phyloP scores from a whole-genome alignment of 1,140 invertebrate species.

The Araneus ventricosus region DNA sequence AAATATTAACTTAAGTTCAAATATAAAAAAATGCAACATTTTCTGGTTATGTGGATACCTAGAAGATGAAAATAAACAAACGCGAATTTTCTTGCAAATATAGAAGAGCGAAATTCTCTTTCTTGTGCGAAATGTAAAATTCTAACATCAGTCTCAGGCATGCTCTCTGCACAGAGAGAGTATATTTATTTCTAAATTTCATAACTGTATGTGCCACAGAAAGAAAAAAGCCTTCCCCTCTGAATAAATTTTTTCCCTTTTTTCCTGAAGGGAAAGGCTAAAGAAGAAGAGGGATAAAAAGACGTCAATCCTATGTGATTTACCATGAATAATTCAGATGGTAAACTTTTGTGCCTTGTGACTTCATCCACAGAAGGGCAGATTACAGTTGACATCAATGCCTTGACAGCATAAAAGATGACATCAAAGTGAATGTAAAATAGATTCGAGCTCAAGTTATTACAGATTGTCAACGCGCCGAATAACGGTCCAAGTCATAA shows the following conservation, averaged over 20 bases:
- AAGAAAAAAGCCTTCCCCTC: not conserved
- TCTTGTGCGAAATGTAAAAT: not conserved
- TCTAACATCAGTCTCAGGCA: not conserved
- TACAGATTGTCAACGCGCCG: slow-evolving; percentile 46
- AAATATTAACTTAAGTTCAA: no score
- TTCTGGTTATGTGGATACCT: no score
- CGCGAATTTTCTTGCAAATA: no score
- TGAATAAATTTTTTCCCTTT: not conserved
- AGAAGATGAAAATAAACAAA: no score
- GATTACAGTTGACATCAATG: slow-evolving; percentile 65
- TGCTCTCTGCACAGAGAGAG: not conserved
- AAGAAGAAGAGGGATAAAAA: slow-evolving; percentile 45
- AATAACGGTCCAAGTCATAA: not conserved
- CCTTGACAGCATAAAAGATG: slow-evolving; percentile 72
- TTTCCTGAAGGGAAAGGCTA: not conserved
- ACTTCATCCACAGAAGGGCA: slow-evolving; percentile 24
- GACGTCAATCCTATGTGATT: slow-evolving; percentile 63
- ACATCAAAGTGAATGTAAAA: slow-evolving; percentile 72
- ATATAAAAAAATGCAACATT: no score
- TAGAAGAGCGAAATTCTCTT: not conserved
- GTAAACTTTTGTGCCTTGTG: slow-evolving; percentile 69
- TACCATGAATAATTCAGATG: slow-evolving; percentile 73
- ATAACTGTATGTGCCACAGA: not conserved
- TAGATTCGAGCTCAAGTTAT: slow-evolving; percentile 53
- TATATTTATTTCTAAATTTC: not conserved